Percentiles rank a stretch among this genome's conserved stretches.
Evolutionary conservation across 2,113 vertebrate genomes (phyloP).

Genomic region (Lamprotornis superbus): DNA sequence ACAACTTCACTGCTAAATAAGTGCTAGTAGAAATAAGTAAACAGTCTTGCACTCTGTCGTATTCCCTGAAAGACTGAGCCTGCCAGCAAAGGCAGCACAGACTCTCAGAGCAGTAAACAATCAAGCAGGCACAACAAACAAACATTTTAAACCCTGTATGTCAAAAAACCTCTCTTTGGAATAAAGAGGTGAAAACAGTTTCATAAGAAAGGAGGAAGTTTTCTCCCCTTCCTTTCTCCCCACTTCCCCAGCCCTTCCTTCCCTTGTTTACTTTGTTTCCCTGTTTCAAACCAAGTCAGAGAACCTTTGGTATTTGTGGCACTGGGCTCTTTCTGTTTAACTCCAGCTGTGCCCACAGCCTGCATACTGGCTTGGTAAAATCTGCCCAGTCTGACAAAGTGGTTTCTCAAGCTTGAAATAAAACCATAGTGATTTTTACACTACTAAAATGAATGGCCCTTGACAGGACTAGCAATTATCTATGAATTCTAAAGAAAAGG

Average conservation of each 20-base stretch:
- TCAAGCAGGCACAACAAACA: conserved; percentile 27
- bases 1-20: conserved; percentile 1
- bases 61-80: background rate
- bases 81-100: conserved; percentile 37
- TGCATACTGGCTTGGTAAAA: conserved; percentile 25
- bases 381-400: conserved; percentile 38
- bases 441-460: conserved; percentile 20
- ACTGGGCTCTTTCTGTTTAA: conserved; percentile 44
- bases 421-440: conserved; percentile 37
- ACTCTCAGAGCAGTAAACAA: conserved; percentile 31
- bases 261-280: conserved; percentile 40
- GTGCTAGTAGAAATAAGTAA: conserved; percentile 25
- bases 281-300: conserved; percentile 14
- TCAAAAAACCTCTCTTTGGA: conserved; percentile 5
- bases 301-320: conserved; percentile 44
- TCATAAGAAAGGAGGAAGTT: background rate
- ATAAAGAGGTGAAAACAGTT: background rate
- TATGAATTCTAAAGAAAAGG: conserved; percentile 22
- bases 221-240: background rate
- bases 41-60: background rate
- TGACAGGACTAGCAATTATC: conserved; percentile 23
- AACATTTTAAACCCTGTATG: background rate
- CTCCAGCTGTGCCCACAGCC: conserved; percentile 37
- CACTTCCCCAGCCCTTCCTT: conserved; percentile 5
- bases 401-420: conserved; percentile 50